phyloP scores from a whole-genome alignment of 2,113 vertebrate genomes.

The Crocuta crocuta region DNA sequence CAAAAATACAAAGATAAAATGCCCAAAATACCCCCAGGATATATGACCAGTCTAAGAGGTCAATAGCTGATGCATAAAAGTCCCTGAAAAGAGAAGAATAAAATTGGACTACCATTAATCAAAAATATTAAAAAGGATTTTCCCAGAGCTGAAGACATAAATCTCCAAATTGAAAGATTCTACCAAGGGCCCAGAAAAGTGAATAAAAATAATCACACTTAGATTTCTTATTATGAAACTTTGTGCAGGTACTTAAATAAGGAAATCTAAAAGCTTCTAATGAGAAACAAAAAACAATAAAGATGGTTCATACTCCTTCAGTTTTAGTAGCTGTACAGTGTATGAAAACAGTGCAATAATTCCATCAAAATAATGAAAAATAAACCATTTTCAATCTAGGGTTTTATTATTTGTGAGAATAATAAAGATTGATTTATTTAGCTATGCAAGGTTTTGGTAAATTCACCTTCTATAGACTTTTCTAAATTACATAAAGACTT shows the following conservation, averaged over 20 bases:
- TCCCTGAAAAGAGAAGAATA: background rate
- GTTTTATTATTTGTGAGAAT: background rate
- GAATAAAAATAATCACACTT: background rate
- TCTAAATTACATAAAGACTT: background rate
- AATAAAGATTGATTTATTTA: background rate
- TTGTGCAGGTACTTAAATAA: background rate
- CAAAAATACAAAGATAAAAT: background rate
- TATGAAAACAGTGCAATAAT: background rate
- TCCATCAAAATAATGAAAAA: background rate
- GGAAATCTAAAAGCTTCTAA: background rate
- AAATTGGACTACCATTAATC: background rate
- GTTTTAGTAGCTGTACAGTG: background rate
- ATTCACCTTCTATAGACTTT: background rate
- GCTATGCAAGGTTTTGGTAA: background rate
- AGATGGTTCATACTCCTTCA: background rate
- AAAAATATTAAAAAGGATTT: background rate
- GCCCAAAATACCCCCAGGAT: background rate
- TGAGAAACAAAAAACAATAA: background rate
- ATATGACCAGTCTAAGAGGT: background rate
- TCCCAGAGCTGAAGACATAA: background rate
- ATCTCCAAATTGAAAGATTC: slow-evolving; percentile 7
- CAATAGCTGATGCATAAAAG: background rate
- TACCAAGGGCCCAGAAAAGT: background rate
- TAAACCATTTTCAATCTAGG: background rate
- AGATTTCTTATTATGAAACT: background rate